Base-by-base conservation (phyloP, 2,797 vertebrate species). In the Diplodus sargus region DNA sequence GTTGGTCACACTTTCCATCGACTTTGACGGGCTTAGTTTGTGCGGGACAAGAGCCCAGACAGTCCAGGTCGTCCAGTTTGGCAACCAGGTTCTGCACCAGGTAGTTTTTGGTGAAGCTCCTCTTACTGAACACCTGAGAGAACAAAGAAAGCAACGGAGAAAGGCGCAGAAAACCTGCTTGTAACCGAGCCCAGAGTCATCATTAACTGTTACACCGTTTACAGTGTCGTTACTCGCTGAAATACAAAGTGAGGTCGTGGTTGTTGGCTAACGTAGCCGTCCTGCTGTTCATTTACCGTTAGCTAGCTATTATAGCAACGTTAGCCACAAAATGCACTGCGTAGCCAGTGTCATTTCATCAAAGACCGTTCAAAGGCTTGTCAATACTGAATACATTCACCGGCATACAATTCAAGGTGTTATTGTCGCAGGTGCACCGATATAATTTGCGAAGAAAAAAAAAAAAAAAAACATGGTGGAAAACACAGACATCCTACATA, bases 61-160 rank as follows among this genome's bases (percentile, higher is more conserved):
- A 92, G 3, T 95, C 93, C 74, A 96, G 83, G 5, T 95, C 91
- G 12, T 94, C 93, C 87, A 96, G 81, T 74, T 95, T 95, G 63
- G 92, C 93, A 81, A 96, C 95, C n/a, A 96, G 89, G 85, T 95
- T 96, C 84, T 96, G 95, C n/a, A 95, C 95, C 78, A 95, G 78
- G 88, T 95, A 96, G 85, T 96, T 96, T 82, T 96, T 95, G 4
- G 95, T 96, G 82, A 95, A 95, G 28, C 85, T 94, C 88, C 94
- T 94, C 82, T 95, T 95, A 70, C 82, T 93, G 76, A 96, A 96
- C 67, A 95, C 93, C 95, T 96, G 74, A 13, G 51, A 39, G 30
- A 74, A 73, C 14, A 78, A 78, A 72, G 8, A 74, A 42, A 58
- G 1, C 15, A 28, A 30, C 3, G 56, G 20, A 66, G 12, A 45